Evolutionary conservation across 1,140 invertebrate species (phyloP).

Genomic region (Caenorhabditis remanei): DNA sequence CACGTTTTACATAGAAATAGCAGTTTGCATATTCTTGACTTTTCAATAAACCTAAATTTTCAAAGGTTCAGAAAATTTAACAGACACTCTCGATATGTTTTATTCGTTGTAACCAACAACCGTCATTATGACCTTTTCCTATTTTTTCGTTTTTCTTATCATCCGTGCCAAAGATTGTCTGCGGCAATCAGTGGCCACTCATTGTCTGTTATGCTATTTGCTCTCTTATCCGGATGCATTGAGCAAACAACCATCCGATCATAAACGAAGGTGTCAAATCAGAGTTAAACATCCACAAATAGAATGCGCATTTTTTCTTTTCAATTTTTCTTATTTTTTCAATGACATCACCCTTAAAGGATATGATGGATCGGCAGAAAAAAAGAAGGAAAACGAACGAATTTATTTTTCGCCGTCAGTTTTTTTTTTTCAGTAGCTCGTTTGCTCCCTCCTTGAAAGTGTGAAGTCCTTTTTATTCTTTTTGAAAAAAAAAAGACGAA

Average conservation of each 20-base stretch:
- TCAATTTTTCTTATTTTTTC: not conserved
- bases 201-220: slow-evolving; percentile 31
- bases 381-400: not conserved
- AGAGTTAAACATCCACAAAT: not conserved
- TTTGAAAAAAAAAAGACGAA: not conserved
- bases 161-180: not conserved
- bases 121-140: not conserved
- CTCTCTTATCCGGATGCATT: slow-evolving; percentile 32
- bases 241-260: not conserved
- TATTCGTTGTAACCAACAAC: no score
- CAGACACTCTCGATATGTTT: no score
- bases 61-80: no score
- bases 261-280: not conserved
- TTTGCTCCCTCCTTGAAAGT: not conserved
- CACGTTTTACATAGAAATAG: no score
- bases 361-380: slow-evolving; percentile 16
- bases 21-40: no score
- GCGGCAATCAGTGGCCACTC: slow-evolving; percentile 36
- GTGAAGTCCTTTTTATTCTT: not conserved
- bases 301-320: not conserved
- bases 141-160: no score
- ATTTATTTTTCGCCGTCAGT: not conserved
- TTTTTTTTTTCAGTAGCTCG: not conserved
- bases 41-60: no score
- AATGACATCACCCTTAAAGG: slow-evolving; percentile 17